Percentiles rank a stretch among this genome's conserved stretches.
Evolutionary conservation across 37 sponge, comb jelly and placozoan genomes (phyloP).

Genomic region (Corticium candelabrum): DNA sequence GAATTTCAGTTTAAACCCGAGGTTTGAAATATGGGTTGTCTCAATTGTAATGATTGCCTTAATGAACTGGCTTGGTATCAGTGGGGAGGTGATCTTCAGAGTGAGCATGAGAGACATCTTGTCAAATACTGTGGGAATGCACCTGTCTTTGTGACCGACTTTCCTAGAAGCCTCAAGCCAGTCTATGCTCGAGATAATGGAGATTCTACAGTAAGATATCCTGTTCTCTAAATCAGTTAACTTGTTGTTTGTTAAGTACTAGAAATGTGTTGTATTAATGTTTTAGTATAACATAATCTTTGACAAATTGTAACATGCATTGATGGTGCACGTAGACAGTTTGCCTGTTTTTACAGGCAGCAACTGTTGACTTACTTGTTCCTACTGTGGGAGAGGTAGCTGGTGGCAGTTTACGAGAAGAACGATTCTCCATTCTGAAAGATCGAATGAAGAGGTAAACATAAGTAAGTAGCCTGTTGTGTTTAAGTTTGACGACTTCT

Average conservation of each 20-base stretch:
- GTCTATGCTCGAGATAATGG: slow-evolving; percentile 55
- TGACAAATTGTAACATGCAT: too few species aligned
- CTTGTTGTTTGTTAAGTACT: neutral
- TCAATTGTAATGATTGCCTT: too few species aligned
- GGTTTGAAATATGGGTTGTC: too few species aligned
- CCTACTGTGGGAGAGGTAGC: slow-evolving; percentile 44
- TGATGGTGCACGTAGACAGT: too few species aligned
- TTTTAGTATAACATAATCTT: too few species aligned
- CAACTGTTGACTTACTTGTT: slow-evolving; percentile 39
- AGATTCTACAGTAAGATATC: neutral
- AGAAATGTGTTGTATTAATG: too few species aligned
- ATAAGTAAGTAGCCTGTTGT: neutral
- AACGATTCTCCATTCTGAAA: slow-evolving; percentile 14
- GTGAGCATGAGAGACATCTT: neutral
- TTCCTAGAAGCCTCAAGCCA: slow-evolving; percentile 59
- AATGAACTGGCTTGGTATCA: too few species aligned
- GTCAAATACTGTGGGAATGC: neutral
- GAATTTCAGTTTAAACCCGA: neutral
- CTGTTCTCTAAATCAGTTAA: neutral
- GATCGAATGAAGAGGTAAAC: slow-evolving; percentile 7
- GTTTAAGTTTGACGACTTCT: neutral
- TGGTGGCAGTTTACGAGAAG: slow-evolving; percentile 51
- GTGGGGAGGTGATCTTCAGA: neutral
- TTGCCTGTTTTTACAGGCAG: neutral
- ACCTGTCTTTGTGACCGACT: slow-evolving; percentile 82